Evolutionary conservation across 2,797 vertebrate genomes (phyloP).

Genomic region (Salarias fasciatus): DNA sequence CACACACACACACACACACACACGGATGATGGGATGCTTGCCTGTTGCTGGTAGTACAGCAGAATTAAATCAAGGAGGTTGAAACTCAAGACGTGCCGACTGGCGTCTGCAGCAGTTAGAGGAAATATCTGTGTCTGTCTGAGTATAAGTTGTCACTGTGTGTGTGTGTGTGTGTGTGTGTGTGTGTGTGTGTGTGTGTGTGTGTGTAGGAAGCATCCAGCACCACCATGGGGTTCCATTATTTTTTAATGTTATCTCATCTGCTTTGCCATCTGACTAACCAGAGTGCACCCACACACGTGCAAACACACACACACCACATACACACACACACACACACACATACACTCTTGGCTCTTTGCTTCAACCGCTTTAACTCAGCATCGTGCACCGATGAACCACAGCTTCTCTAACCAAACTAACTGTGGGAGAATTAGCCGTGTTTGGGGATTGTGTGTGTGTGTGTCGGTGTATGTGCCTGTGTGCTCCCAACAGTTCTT

Average conservation of each 20-base stretch:
- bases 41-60: conserved; percentile 48
- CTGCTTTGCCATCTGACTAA: conserved; percentile 70
- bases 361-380: conserved; percentile 38
- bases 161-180: conserved; percentile 14
- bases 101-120: conserved; percentile 63
- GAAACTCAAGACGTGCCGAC: conserved; percentile 51
- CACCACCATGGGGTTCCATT: conserved; percentile 69
- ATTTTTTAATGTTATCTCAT: conserved; percentile 71
- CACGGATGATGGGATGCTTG: conserved; percentile 20
- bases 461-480: conserved; percentile 28
- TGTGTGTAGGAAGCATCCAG: conserved; percentile 51
- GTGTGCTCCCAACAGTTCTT: conserved; percentile 21
- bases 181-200: conserved; percentile 15
- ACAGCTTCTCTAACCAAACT: conserved; percentile 48
- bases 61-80: conserved; percentile 63
- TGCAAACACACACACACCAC: conserved; percentile 16
- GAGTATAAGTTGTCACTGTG: conserved; percentile 1
- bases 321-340: conserved; percentile 9
- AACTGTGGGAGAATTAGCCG: conserved; percentile 40
- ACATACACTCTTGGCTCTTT: conserved; percentile 38
- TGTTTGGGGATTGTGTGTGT: conserved; percentile 24
- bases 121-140: conserved; percentile 44
- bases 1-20: conserved; percentile 9
- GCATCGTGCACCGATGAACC: conserved; percentile 23
- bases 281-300: conserved; percentile 26